Percentiles rank a stretch among this genome's conserved stretches.
phyloP scores from a whole-genome alignment of 2,888 invertebrate genomes.

The Eupithecia centaureata region DNA sequence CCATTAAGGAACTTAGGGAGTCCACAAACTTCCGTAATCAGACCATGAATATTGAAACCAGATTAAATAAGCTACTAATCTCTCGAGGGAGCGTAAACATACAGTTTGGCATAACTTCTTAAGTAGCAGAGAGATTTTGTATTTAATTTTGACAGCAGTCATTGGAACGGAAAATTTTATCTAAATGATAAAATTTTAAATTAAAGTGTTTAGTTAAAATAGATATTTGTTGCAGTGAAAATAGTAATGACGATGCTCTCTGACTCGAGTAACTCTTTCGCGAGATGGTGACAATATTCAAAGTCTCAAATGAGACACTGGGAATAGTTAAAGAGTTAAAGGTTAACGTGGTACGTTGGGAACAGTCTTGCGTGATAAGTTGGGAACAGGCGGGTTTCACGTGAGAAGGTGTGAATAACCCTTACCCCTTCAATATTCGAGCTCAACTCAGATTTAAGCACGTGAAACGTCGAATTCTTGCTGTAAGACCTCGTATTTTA shows the following conservation, averaged over 20 bases:
- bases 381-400: no score
- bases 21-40: slow-evolving; percentile 48
- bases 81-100: slow-evolving; percentile 46
- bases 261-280: no score
- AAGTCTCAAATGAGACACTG: not conserved
- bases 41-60: slow-evolving; percentile 67
- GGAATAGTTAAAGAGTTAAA: no score
- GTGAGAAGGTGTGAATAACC: no score
- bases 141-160: not conserved
- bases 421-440: no score
- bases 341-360: not conserved
- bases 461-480: no score
- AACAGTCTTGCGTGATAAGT: not conserved
- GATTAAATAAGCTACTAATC: slow-evolving; percentile 61
- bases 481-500: no score
- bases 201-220: no score
- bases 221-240: no score
- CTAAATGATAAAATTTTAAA: no score
- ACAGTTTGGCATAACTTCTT: slow-evolving; percentile 42
- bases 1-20: slow-evolving; percentile 39
- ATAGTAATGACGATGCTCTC: no score
- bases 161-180: not conserved
- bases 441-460: no score
- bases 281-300: not conserved
- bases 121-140: slow-evolving; percentile 19